Evolutionary conservation across 1,140 invertebrate species (phyloP).

Genomic region (Papilio aristodemus): DNA sequence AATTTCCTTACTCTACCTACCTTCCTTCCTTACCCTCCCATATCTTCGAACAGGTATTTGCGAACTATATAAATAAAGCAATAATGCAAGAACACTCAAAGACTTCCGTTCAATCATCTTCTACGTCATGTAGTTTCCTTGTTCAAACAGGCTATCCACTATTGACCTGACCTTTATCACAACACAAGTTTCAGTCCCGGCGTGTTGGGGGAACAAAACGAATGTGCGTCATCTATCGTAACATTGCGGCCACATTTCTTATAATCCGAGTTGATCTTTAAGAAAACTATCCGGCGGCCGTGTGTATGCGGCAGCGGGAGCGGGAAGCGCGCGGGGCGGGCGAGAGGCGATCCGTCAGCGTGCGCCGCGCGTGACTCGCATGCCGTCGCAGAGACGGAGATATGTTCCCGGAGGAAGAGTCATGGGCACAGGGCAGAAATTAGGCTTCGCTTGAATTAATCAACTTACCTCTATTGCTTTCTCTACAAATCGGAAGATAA

Average conservation of each 20-base stretch:
- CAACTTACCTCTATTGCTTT: too few species aligned
- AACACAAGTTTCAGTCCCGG: neutral
- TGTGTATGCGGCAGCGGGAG: constrained; percentile 30
- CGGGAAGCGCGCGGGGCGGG: too few species aligned
- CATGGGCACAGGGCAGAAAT: neutral
- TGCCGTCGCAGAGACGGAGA: neutral
- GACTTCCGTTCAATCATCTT: too few species aligned
- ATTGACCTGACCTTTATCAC: neutral
- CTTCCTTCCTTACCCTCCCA: too few species aligned
- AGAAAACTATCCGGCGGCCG: constrained; percentile 34
- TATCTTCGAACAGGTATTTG: too few species aligned
- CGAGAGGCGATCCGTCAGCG: constrained; percentile 36
- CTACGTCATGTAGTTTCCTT: neutral
- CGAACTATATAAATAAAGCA: too few species aligned
- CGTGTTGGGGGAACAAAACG: too few species aligned
- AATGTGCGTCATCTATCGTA: constrained; percentile 15
- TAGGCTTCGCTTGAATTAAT: too few species aligned
- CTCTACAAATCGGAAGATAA: too few species aligned
- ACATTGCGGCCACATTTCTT: constrained; percentile 25
- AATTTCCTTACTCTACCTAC: too few species aligned
- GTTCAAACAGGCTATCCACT: neutral
- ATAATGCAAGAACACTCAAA: too few species aligned
- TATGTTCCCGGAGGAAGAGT: neutral
- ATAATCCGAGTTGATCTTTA: constrained; percentile 34
- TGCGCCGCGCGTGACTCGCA: constrained; percentile 31